phyloP scores from a whole-genome alignment of 2,113 vertebrate species.

The Chaenocephalus aceratus region DNA sequence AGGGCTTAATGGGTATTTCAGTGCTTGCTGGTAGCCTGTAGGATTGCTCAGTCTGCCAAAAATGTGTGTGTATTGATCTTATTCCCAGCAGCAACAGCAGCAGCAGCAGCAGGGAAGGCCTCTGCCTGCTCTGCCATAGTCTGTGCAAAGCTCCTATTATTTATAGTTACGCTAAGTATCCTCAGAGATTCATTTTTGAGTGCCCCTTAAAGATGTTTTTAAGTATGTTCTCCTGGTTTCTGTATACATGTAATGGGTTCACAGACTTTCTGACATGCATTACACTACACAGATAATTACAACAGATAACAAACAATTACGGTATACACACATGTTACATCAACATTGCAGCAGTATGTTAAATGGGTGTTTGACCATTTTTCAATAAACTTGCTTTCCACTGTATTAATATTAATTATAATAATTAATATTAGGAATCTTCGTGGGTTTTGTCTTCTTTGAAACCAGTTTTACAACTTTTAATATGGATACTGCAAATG shows the following conservation, averaged over 20 bases:
- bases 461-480: not conserved
- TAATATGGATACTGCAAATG: too few relatives aligned
- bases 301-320: not conserved
- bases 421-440: not conserved
- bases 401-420: too few relatives aligned
- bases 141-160: constrained; percentile 37
- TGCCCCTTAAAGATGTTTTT: not conserved
- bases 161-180: constrained; percentile 56
- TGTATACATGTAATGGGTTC: not conserved
- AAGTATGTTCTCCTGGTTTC: not conserved
- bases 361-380: not conserved
- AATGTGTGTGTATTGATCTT: constrained; percentile 70
- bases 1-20: constrained; percentile 64
- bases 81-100: constrained; percentile 56
- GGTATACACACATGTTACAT: not conserved
- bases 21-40: constrained; percentile 54
- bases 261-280: not conserved
- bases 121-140: constrained; percentile 33
- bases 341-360: not conserved
- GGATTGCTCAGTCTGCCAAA: constrained; percentile 58
- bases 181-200: constrained; percentile 11
- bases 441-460: not conserved
- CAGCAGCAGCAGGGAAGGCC: constrained; percentile 24
- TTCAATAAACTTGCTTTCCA: not conserved
- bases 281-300: too few relatives aligned